Percentiles rank a stretch among this genome's conserved stretches.
Conservation (phyloP, 2,888 invertebrate genomes). For the Synanthedon vespiformis region DNA sequence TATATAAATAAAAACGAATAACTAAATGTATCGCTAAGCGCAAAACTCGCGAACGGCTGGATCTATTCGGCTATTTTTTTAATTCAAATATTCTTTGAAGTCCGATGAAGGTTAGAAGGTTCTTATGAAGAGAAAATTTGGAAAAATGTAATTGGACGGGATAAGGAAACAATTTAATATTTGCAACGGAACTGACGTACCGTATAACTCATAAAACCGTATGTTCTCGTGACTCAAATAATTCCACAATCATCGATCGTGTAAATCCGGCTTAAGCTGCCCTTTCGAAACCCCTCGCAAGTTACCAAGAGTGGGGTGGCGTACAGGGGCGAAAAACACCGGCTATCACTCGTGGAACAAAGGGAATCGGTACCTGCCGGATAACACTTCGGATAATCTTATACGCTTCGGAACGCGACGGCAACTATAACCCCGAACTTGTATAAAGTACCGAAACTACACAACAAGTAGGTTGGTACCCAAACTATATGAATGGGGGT, state of each 20-base stretch:
- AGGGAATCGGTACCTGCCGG: too few relatives aligned
- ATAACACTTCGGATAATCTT: slow-evolving; percentile 19
- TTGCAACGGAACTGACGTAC: too few relatives aligned
- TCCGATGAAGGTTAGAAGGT: too few relatives aligned
- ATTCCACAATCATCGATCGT: slow-evolving; percentile 30
- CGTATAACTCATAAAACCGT: neutral
- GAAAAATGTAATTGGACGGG: too few relatives aligned
- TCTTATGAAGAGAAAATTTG: too few relatives aligned
- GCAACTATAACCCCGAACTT: slow-evolving; percentile 9
- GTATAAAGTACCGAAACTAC: slow-evolving; percentile 1
- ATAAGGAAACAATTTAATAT: too few relatives aligned
- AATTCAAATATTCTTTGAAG: too few relatives aligned
- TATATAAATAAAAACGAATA: too few relatives aligned
- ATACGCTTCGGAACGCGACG: slow-evolving; percentile 19
- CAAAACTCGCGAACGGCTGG: too few relatives aligned
- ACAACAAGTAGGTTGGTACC: neutral
- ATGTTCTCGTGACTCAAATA: neutral
- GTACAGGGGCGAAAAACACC: slow-evolving; percentile 29
- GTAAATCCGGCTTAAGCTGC: slow-evolving; percentile 47
- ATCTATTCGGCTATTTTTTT: too few relatives aligned
- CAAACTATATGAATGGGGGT: slow-evolving; percentile 2
- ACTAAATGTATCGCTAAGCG: too few relatives aligned
- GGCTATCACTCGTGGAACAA: slow-evolving; percentile 20
- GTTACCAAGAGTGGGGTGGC: slow-evolving; percentile 17
- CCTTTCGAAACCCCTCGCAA: slow-evolving; percentile 23